These are phyloP conservation scores for Patella caerulea DNA, from an alignment of 2,888 invertebrate species.

Conservation along the genomic window DNA sequence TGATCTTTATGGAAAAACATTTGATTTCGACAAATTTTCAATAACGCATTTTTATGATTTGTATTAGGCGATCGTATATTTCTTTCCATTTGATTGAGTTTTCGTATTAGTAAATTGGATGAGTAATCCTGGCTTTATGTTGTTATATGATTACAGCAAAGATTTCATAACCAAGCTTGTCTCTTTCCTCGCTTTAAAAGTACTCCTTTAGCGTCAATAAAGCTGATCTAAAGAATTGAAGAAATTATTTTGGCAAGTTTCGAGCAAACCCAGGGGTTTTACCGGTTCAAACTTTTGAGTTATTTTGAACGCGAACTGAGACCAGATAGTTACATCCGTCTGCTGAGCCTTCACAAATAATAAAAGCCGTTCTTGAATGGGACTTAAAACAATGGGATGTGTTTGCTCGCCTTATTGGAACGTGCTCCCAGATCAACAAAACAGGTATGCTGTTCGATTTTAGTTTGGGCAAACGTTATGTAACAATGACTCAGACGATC, in stretches of 20 bases:
- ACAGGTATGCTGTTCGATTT: not conserved
- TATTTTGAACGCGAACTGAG: not conserved
- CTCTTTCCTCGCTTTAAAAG: no score
- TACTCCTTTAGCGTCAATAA: not conserved
- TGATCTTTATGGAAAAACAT: no score
- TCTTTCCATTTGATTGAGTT: no score
- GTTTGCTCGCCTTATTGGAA: conserved; percentile 10
- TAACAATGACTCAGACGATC: not conserved
- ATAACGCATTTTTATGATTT: no score
- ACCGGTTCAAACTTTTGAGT: not conserved
- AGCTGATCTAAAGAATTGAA: not conserved
- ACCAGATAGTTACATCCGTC: conserved; percentile 10
- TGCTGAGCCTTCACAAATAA: not conserved
- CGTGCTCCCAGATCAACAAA: conserved; percentile 5
- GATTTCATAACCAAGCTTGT: no score
- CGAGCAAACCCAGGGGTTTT: not conserved
- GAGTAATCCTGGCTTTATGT: no score
- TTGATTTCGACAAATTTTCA: no score
- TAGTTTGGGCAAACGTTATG: conserved; percentile 7
- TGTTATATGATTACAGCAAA: no score
- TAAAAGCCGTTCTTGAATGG: conserved; percentile 7
- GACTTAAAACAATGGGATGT: not conserved
- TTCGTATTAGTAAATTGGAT: no score
- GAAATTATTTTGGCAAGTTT: not conserved
- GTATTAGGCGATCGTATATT: no score